A percentile compares a stretch with the other conserved stretches of the same genome.
phyloP scores from a whole-genome alignment of 1,140 invertebrate genomes.

The Hylaeus volcanicus region DNA sequence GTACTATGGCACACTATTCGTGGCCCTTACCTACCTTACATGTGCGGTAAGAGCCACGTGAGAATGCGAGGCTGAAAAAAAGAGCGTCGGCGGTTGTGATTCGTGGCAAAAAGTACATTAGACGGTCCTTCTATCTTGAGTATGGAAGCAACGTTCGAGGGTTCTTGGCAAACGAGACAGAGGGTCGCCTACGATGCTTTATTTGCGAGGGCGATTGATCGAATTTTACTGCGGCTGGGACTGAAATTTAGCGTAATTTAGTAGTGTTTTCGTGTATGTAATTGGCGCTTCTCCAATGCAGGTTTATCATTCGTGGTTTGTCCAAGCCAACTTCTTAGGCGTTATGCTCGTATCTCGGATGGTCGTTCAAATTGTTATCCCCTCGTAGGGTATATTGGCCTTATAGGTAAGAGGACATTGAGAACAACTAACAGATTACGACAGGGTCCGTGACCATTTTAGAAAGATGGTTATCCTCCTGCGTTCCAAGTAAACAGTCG shows the following conservation, averaged over 20 bases:
- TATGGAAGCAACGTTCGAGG: conserved; percentile 10
- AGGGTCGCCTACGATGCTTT: conserved; percentile 34
- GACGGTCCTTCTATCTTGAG: neutral
- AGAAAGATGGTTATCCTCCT: conserved; percentile 7
- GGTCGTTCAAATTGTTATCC: neutral
- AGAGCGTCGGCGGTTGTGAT: conserved; percentile 6
- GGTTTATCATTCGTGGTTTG: neutral
- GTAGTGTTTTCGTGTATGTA: conserved; percentile 30
- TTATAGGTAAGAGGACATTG: neutral
- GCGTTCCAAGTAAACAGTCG: conserved; percentile 24
- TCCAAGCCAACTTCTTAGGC: neutral
- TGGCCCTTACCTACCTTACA: conserved; percentile 42
- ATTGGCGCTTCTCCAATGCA: conserved; percentile 41
- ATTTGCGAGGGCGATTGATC: conserved; percentile 34
- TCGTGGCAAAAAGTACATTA: conserved; percentile 32
- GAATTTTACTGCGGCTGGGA: conserved; percentile 23
- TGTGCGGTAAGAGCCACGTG: conserved; percentile 2
- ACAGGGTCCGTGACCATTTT: neutral
- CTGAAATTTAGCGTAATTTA: neutral
- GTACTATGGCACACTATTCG: conserved; percentile 1
- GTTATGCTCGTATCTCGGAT: neutral
- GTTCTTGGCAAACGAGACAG: conserved; percentile 43
- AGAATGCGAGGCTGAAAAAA: conserved; percentile 33
- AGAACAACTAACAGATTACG: conserved; percentile 3
- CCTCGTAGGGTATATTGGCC: neutral